Percentiles rank a stretch among this genome's conserved stretches.
phyloP scores from a whole-genome alignment of 2,888 invertebrate species.

The Eucera pruinosa region DNA sequence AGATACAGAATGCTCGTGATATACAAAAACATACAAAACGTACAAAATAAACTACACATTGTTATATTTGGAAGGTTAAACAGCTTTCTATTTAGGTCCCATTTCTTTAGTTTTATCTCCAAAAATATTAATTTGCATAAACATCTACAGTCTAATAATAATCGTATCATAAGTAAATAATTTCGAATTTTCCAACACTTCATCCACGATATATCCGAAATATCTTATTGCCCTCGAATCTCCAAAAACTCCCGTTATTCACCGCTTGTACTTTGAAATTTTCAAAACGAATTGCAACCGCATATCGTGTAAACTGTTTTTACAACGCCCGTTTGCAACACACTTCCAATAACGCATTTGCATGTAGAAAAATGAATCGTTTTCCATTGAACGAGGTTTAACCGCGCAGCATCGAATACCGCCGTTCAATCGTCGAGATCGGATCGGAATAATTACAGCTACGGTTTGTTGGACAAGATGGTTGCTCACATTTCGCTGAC shows the following conservation, averaged over 20 bases:
- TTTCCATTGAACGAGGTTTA: conserved; percentile 3
- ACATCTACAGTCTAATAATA: too few species aligned
- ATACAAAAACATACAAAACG: too few species aligned
- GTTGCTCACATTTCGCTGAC: conserved; percentile 32
- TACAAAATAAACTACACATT: too few species aligned
- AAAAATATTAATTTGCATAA: too few species aligned
- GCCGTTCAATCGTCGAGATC: conserved; percentile 37
- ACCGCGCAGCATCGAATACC: conserved; percentile 1
- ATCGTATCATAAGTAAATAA: too few species aligned
- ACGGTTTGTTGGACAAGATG: conserved; percentile 47
- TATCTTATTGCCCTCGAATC: too few species aligned
- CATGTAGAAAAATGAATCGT: conserved; percentile 10
- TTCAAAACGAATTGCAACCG: not conserved
- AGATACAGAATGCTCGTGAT: too few species aligned
- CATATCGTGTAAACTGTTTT: not conserved
- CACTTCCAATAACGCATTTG: not conserved
- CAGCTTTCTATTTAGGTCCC: too few species aligned
- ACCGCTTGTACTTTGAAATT: not conserved
- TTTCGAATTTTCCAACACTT: too few species aligned
- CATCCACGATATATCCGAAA: too few species aligned
- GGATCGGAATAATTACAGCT: conserved; percentile 41
- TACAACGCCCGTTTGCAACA: not conserved
- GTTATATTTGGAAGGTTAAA: too few species aligned
- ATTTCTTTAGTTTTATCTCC: too few species aligned
- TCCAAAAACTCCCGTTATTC: not conserved